Base-by-base conservation (phyloP, 2,888 invertebrate species). In the Esperia sulphurella region DNA sequence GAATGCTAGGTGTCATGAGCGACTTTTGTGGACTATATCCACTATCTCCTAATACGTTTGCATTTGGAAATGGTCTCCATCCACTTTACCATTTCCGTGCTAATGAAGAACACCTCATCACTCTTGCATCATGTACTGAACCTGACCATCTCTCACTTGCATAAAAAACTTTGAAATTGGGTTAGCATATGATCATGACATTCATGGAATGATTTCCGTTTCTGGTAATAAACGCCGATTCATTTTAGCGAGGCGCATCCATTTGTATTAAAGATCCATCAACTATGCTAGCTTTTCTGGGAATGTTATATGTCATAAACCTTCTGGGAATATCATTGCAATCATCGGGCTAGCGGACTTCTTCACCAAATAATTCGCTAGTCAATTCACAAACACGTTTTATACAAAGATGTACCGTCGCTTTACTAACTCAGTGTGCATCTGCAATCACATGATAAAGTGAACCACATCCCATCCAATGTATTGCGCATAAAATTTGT, bases 91-190 rank as follows among this genome's bases (percentile, higher is more conserved):
- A 49, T 42, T 30, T 39, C 14, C 14, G 51, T 12, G 49, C 46
- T 45, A 45, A 45, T 9, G 49, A 39, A 37, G 45, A 50, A 31
- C 41, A 43, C 14, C 45, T 47, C 45, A 52, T 40, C 35, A 52
- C 52, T 47, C 52, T 46, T n/a, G 52, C 46, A 46, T 52, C 49
- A 30, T 52, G 49, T 41, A 52, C 47, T 12, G 52, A 52, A 31
- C 49, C 52, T 40, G 52, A 49, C 49, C 52, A 52, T 43, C 52
- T 44, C 10, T 49, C 42, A 47, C 29, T 39, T 41, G 47, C 49
- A 33, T 49, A 49, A 14, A 52, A 49, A 33, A 49, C 38, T 38
- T 49, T 43, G 31, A 50, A 48, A 28, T 52, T 52, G 8, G 50
- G 43, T 12, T 45, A 45, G 21, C 41, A 46, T 41, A 50, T 47